Base-by-base conservation (phyloP, 1,140 invertebrate genomes). In the Nasonia longicornis region DNA sequence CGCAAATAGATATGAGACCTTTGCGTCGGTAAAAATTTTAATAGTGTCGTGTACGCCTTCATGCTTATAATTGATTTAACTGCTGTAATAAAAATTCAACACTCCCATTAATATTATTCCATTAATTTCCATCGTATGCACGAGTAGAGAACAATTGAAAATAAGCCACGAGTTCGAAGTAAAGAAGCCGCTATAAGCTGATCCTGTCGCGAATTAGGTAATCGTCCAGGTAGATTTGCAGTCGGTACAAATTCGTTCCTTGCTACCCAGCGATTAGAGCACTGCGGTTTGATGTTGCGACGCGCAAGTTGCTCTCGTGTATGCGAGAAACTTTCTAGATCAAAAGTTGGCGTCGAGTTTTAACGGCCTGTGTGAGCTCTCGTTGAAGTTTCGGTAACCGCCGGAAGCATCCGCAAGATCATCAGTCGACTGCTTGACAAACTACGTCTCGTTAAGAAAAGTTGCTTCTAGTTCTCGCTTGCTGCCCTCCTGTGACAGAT, bases 361-460 rank as follows among this genome's bases (percentile, higher is more conserved):
- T 79, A 79, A 79, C 78, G 70, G 70, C n/a, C 38, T 72, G 69
- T 73, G 78, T 73, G 78, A 64, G 78, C 48, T 63, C 48, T 72
- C 48, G 69, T 79, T 73, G 78, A 73, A 79, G 78, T 79, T 79
- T 73, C 58, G 35, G 45, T 64, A 72, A 48, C 45, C 69, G 81
- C 81, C 66, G 52, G 38, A 67, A 72, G 67, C 58, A 77, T 64
- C 69, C 75, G 22, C 81, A 73, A 82, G 73, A 74, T 81, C 73
- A 79, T 79, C 78, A 79, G 70, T 79, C 70, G 78, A 66, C 69
- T 52, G 58, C 22, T 58, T 79, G 78, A 79, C 70, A 79, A 72
- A 79, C 38, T 70, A 73, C 52, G 22, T 71, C 77, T 67, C 76
- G 66, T 76, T 76, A 76, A 76, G 74, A 66, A 76, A 76, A 76